phyloP scores from a whole-genome alignment of 1,140 invertebrate species.

The Drosophila micromelanica region DNA sequence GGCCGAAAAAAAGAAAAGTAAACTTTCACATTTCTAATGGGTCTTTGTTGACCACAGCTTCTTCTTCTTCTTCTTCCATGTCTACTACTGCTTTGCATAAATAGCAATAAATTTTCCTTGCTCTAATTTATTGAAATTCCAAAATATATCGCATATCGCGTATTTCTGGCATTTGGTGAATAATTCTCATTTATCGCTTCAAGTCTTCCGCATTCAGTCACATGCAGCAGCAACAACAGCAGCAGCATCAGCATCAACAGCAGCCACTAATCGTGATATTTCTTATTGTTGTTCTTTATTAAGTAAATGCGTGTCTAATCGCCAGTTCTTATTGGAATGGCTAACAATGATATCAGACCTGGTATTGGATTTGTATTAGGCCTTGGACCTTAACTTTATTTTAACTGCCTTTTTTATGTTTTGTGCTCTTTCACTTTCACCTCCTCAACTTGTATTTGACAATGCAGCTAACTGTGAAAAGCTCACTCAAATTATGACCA shows the following conservation, averaged over 20 bases:
- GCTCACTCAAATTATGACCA: constrained; percentile 47
- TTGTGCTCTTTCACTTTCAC: constrained; percentile 58
- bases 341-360: constrained; percentile 8
- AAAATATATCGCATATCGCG: constrained; percentile 30
- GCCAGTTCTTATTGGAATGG: constrained; percentile 43
- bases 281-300: constrained; percentile 20
- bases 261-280: constrained; percentile 18
- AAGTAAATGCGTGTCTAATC: constrained; percentile 63
- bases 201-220: constrained; percentile 63
- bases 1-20: constrained; percentile 65
- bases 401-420: background rate
- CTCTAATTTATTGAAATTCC: constrained; percentile 75
- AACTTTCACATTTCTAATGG: constrained; percentile 79
- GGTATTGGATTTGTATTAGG: background rate
- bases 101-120: constrained; percentile 68
- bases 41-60: constrained; percentile 26
- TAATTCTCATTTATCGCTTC: constrained; percentile 42
- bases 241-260: background rate
- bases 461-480: constrained; percentile 50
- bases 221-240: constrained; percentile 5
- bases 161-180: constrained; percentile 7
- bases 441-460: constrained; percentile 35
- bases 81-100: constrained; percentile 45
- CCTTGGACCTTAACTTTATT: background rate
- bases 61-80: background rate